Evolutionary conservation across 2,888 invertebrate genomes (phyloP).

Genomic region (Noctua comes): DNA sequence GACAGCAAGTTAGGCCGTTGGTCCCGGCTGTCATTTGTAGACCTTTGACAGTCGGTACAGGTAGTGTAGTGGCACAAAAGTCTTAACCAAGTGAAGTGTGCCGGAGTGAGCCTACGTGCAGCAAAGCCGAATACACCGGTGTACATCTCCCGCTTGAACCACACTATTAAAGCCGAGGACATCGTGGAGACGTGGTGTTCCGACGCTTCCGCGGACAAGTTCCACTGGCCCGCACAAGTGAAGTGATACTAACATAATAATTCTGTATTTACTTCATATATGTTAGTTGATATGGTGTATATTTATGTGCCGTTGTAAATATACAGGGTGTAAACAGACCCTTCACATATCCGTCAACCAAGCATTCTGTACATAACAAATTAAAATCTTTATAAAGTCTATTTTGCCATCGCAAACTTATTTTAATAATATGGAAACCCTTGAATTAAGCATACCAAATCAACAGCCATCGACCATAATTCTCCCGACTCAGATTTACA

Average conservation of each 20-base stretch:
- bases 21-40: neutral
- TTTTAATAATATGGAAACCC: neutral
- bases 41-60: neutral
- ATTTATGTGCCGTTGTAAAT: too few relatives aligned
- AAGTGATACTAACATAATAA: neutral
- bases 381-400: too few relatives aligned
- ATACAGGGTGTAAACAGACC: too few relatives aligned
- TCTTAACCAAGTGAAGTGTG: neutral
- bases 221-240: neutral
- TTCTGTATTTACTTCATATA: neutral
- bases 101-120: neutral
- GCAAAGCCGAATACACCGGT: neutral
- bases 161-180: neutral
- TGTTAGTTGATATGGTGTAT: too few relatives aligned
- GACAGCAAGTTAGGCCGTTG: neutral
- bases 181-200: neutral
- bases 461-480: neutral
- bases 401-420: neutral
- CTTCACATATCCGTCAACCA: too few relatives aligned
- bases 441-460: conserved; percentile 2
- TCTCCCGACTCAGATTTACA: conserved; percentile 53
- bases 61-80: neutral
- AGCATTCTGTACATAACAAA: too few relatives aligned
- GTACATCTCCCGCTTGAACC: neutral
- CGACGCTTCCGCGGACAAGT: neutral